Conservation (phyloP, 2,797 vertebrate species). For the Chelonia mydas region DNA sequence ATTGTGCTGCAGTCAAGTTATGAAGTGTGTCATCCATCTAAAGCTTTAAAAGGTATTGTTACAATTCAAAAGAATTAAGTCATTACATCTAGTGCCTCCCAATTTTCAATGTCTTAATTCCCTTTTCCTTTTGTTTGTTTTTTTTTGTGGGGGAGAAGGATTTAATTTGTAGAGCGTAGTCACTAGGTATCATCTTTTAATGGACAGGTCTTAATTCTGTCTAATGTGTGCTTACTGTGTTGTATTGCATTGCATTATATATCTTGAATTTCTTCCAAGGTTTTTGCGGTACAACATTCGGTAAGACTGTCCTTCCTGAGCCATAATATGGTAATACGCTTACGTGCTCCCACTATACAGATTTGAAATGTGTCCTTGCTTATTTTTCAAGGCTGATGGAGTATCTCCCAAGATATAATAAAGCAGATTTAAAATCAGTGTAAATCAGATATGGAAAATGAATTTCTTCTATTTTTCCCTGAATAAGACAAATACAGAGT, state of each 20-base stretch:
- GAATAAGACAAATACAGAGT: background rate
- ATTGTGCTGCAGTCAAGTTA: background rate
- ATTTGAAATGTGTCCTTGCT: background rate
- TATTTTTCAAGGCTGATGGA: background rate
- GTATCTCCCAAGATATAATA: background rate
- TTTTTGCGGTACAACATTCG: background rate
- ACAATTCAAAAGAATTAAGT: background rate
- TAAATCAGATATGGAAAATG: background rate
- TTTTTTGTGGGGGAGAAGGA: accelerated
- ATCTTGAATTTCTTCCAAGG: background rate
- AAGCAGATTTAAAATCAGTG: background rate
- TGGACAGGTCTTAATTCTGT: background rate
- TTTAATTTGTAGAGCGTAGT: background rate
- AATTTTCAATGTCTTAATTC: accelerated
- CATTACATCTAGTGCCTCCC: background rate
- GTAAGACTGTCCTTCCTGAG: background rate
- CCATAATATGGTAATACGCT: background rate
- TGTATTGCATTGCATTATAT: background rate
- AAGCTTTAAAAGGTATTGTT: background rate
- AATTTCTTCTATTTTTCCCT: background rate
- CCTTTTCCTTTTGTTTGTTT: background rate
- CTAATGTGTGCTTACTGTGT: background rate
- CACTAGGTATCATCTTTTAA: background rate
- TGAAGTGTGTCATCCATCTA: background rate
- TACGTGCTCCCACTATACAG: background rate